Conservation (phyloP, 2,888 invertebrate genomes). For the Lampropteryx suffumata region DNA sequence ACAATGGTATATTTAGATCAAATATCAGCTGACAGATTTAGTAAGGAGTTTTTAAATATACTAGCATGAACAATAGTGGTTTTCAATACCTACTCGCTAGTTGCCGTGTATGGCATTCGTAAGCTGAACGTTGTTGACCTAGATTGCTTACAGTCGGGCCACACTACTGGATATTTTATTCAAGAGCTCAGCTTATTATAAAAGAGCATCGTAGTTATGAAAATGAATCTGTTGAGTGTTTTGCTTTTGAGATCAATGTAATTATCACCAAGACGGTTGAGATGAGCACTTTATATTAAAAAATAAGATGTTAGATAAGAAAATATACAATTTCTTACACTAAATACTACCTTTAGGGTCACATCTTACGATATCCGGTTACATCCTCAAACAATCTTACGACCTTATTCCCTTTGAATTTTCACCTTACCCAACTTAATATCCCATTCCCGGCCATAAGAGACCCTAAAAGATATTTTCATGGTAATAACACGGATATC, state of each 20-base stretch:
- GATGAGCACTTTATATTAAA: too few relatives aligned
- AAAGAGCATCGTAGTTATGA: too few relatives aligned
- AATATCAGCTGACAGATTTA: too few relatives aligned
- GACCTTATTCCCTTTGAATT: conserved; percentile 15
- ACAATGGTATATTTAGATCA: too few relatives aligned
- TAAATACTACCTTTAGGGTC: too few relatives aligned
- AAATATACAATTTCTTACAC: too few relatives aligned
- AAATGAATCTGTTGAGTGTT: too few relatives aligned
- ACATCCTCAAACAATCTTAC: neutral
- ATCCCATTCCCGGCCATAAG: conserved; percentile 23
- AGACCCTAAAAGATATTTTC: conserved; percentile 24
- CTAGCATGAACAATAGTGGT: conserved; percentile 21
- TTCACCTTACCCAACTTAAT: conserved; percentile 27
- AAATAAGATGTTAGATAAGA: too few relatives aligned
- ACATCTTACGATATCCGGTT: neutral
- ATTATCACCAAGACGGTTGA: too few relatives aligned
- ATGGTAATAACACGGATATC: conserved; percentile 28
- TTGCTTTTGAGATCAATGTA: too few relatives aligned
- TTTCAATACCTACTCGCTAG: conserved; percentile 24
- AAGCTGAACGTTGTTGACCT: conserved; percentile 29
- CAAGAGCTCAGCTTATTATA: neutral
- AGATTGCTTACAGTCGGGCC: conserved; percentile 23
- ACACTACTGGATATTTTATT: conserved; percentile 8
- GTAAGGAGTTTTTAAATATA: too few relatives aligned
- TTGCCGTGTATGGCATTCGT: conserved; percentile 29